Base-by-base conservation (phyloP, 2,113 vertebrate genomes). In the Onychostruthus taczanowskii region DNA sequence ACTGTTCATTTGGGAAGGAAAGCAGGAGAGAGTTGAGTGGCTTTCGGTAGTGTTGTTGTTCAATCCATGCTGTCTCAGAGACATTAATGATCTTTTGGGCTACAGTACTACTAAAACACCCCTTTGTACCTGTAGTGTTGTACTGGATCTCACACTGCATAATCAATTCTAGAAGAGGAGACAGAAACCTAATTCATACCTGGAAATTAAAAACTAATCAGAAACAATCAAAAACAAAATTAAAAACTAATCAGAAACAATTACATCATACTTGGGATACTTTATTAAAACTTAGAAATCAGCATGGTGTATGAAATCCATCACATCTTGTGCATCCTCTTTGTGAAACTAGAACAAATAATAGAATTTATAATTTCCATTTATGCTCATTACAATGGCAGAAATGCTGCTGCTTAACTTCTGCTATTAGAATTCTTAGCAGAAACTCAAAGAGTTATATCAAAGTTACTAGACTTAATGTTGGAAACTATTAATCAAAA, bases 321-420 rank as follows among this genome's bases (percentile, higher is more conserved):
- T 55, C 28, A 82, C 53, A 70, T 77, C 46, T n/a, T 59, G 39
- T 47, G 18, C 13, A 58, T 26, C 4, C 14, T 62, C 17, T 56
- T 52, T 58, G 27, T 80, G 53, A 83, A 91, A 91, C 13, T 41
- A 69, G 41, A 77, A 73, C 6, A 61, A 86, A 77, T 17, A 33
- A 84, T 7, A 72, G 8, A 83, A 72, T 59, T 17, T 1, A 68
- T 52, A 0, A 27, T 64, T 93, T 86, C 21, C 16, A 52, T 61
- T 89, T 85, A 56, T 27, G 35, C 18, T 66, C 4, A 84, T 93
- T 93, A 95, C 87, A 97, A 94, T 70, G 58, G 44, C 37, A 77
- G 41, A 95, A 82, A 76, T 35, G 50, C 22, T 69, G 35, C 77
- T 96, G 90, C 61, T 87, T 84, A 74, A 70, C 79, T 95, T 97